Evolutionary conservation across 2,797 vertebrate species (phyloP).

Genomic region (Tokudaia tokunoshimensis): DNA sequence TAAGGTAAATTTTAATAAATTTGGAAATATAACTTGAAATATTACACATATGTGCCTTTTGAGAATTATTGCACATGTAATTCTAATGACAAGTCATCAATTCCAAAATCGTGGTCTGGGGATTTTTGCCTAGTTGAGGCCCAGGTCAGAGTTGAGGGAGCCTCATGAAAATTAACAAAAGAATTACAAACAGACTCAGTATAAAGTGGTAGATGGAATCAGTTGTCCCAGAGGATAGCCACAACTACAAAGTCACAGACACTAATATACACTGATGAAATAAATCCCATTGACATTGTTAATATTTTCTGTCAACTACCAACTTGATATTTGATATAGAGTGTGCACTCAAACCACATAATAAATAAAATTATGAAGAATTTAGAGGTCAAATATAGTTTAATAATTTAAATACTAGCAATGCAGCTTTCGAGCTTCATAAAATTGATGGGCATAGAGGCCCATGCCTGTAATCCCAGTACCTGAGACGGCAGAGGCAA

Average conservation of each 20-base stretch:
- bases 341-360: background rate
- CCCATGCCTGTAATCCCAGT: background rate
- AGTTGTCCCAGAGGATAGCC: conserved; percentile 24
- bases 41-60: background rate
- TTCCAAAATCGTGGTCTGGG: background rate
- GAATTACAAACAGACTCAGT: conserved; percentile 20
- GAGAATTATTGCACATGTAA: background rate
- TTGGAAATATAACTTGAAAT: conserved; percentile 33
- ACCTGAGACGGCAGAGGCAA: background rate
- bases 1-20: conserved; percentile 21
- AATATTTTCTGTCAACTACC: conserved; percentile 41
- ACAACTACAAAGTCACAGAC: conserved; percentile 17
- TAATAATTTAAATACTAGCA: conserved; percentile 1
- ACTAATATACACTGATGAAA: background rate
- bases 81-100: background rate
- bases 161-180: conserved; percentile 27
- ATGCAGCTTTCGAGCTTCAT: background rate
- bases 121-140: conserved; percentile 35
- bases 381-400: background rate
- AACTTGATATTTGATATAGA: conserved; percentile 45
- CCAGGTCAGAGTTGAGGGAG: background rate
- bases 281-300: conserved; percentile 44
- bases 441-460: background rate
- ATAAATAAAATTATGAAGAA: conserved; percentile 7
- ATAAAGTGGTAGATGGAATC: conserved; percentile 35